Conservation (phyloP, 1,140 invertebrate genomes). For the Diorhabda sublineata region DNA sequence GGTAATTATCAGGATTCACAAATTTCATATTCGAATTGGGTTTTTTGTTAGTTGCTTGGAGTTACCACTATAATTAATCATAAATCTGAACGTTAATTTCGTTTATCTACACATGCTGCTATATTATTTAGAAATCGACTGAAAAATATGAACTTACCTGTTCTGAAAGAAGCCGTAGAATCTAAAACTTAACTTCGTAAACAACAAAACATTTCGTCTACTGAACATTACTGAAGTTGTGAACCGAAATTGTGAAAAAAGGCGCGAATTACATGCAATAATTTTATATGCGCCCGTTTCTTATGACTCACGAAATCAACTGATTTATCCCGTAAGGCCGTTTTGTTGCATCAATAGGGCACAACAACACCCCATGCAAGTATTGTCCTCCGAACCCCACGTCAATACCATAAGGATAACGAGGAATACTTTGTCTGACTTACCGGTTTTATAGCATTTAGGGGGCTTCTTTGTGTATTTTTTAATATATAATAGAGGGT, state of each 20-base stretch:
- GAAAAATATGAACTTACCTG: too few relatives aligned
- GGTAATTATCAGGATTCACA: too few relatives aligned
- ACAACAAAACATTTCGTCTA: too few relatives aligned
- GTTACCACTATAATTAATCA: too few relatives aligned
- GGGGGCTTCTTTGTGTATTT: conserved; percentile 15
- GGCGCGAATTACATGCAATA: not conserved
- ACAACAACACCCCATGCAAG: conserved; percentile 16
- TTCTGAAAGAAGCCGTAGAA: too few relatives aligned
- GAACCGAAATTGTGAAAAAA: conserved; percentile 5
- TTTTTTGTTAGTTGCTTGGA: too few relatives aligned
- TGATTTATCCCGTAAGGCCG: conserved; percentile 12
- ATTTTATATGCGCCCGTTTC: conserved; percentile 4
- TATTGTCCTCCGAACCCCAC: conserved; percentile 5
- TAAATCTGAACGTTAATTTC: not conserved
- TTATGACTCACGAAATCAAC: conserved; percentile 16
- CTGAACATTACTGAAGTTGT: not conserved
- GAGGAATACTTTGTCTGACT: conserved; percentile 13
- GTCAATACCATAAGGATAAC: conserved; percentile 5
- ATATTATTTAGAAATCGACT: not conserved
- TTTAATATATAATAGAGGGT: conserved; percentile 18
- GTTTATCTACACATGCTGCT: not conserved
- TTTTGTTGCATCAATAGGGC: conserved; percentile 16
- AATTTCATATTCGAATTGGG: too few relatives aligned
- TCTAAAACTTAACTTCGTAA: too few relatives aligned
- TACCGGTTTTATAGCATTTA: conserved; percentile 17